Percentiles rank a stretch among this genome's conserved stretches.
Conservation (phyloP, 1,140 invertebrate genomes). For the Rhynchophorus ferrugineus region DNA sequence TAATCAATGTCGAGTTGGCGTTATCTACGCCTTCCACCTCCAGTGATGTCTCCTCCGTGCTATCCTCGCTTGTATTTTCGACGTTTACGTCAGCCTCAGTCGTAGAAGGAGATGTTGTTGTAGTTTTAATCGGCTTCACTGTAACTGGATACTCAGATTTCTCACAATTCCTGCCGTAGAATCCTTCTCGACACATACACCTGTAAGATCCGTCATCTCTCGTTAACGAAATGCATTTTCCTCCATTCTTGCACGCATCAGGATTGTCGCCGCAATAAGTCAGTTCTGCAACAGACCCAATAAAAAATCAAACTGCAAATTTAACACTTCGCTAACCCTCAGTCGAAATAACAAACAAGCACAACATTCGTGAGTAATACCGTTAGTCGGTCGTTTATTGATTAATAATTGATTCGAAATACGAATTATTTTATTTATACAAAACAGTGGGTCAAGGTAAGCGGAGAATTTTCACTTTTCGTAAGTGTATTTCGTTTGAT, state of each 20-base stretch:
- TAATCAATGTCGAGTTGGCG: too few species aligned
- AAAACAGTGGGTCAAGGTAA: too few species aligned
- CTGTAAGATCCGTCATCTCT: slow-evolving; percentile 66
- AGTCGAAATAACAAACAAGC: not conserved
- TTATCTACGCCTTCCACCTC: too few species aligned
- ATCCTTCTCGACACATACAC: slow-evolving; percentile 56
- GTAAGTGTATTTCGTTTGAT: too few species aligned
- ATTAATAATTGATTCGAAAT: too few species aligned
- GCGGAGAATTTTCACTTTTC: too few species aligned
- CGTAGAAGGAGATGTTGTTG: slow-evolving; percentile 3
- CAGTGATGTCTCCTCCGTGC: too few species aligned
- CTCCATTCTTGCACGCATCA: slow-evolving; percentile 64
- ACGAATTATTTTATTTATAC: too few species aligned
- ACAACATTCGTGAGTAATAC: not conserved
- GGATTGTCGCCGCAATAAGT: slow-evolving; percentile 68
- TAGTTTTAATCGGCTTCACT: slow-evolving; percentile 14
- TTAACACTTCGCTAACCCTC: slow-evolving; percentile 18
- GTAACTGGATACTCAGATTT: slow-evolving; percentile 43
- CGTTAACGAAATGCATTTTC: slow-evolving; percentile 69
- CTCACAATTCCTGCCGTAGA: slow-evolving; percentile 53
- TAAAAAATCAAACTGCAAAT: too few species aligned
- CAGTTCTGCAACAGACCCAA: slow-evolving; percentile 53
- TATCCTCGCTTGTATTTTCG: too few species aligned
- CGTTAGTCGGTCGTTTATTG: too few species aligned
- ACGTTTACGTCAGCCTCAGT: too few species aligned